A percentile compares a stretch with the other conserved stretches of the same genome.
Conservation (phyloP, 35 echinoderm and acorn worm genomes). For the Chiridota heheva region DNA sequence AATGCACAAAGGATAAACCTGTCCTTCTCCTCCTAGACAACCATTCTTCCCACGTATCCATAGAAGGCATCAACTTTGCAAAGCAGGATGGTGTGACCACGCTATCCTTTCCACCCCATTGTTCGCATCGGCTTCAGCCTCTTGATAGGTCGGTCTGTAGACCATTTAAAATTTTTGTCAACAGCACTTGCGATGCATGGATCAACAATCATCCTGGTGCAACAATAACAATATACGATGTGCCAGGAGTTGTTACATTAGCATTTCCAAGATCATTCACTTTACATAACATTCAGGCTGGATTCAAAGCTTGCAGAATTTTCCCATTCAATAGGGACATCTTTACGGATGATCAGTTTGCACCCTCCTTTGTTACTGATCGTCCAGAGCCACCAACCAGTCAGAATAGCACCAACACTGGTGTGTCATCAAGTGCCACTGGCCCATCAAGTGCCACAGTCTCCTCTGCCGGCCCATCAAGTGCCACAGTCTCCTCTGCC, state of each 20-base stretch:
- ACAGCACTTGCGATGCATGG: not conserved
- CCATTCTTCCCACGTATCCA: slow-evolving; percentile 10
- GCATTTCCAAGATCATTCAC: not conserved
- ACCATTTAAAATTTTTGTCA: not conserved
- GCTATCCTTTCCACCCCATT: slow-evolving; percentile 13
- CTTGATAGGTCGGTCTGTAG: slow-evolving; percentile 1
- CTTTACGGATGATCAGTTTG: slow-evolving; percentile 9
- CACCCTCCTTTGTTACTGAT: not conserved
- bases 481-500: no score
- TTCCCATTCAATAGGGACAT: slow-evolving; percentile 10
- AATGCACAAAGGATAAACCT: not conserved
- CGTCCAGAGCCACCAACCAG: slow-evolving; percentile 12
- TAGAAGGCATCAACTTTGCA: not conserved
- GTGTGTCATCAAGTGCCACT: not conserved
- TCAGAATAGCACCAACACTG: not conserved
- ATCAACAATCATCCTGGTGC: not conserved
- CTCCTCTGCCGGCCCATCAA: no score
- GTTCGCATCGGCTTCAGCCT: slow-evolving; percentile 4
- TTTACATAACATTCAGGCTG: not conserved
- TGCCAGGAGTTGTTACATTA: slow-evolving; percentile 1
- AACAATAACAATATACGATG: not conserved
- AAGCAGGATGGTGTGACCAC: not conserved
- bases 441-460: no score
- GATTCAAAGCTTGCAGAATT: not conserved
- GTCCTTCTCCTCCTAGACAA: slow-evolving; percentile 20